phyloP scores from a whole-genome alignment of 2,113 vertebrate species.

The Carassius gibelio region DNA sequence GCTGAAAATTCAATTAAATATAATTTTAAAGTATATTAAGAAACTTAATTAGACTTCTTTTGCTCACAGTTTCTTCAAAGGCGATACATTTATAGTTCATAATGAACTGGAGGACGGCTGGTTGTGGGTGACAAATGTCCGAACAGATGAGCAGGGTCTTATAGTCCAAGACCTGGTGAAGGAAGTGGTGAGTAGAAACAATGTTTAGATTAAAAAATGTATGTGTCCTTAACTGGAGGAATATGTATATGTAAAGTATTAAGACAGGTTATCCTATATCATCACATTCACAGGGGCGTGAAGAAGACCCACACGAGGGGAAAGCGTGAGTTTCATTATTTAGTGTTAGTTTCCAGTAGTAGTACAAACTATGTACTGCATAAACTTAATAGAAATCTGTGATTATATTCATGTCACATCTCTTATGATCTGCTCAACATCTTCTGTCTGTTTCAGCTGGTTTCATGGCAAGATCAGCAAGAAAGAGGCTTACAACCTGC shows the following conservation, averaged over 20 bases:
- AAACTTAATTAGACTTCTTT: neutral
- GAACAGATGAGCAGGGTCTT: conserved; percentile 96
- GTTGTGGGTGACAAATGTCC: conserved; percentile 98
- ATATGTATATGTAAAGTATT: neutral
- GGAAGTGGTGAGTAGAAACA: conserved; percentile 89
- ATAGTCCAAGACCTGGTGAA: conserved; percentile 96
- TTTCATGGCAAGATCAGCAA: conserved; percentile 99
- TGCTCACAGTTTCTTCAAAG: conserved; percentile 87
- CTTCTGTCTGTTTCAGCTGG: conserved; percentile 78
- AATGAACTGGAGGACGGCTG: conserved; percentile 98
- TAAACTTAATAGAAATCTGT: neutral
- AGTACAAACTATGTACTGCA: neutral
- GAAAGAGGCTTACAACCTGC: conserved; percentile 95
- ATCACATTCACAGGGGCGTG: conserved; percentile 81
- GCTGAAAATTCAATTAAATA: neutral
- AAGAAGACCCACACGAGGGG: conserved; percentile 99
- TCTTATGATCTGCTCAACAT: neutral
- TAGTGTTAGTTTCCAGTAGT: neutral
- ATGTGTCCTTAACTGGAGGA: neutral
- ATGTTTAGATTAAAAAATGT: neutral
- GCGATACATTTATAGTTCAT: conserved; percentile 99
- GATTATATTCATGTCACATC: neutral
- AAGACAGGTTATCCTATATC: neutral
- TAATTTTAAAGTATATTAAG: neutral
- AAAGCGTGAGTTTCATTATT: conserved; percentile 86